Conservation (phyloP, 1,140 invertebrate species). For the Cotesia typhae region DNA sequence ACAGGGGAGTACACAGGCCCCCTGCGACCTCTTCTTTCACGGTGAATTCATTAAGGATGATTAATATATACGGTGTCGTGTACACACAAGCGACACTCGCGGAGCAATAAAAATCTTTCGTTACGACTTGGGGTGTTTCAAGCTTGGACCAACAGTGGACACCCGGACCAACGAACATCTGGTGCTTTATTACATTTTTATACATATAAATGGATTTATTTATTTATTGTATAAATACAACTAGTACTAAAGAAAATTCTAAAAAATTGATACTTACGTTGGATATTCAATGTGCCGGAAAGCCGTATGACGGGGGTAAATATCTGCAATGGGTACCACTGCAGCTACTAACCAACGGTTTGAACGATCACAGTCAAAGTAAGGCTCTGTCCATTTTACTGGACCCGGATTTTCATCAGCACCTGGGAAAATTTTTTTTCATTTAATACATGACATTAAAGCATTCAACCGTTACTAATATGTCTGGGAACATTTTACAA, state of each 20-base stretch:
- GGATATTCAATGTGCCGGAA: conserved; percentile 96
- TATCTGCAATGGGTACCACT: conserved; percentile 93
- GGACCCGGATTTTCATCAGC: conserved; percentile 89
- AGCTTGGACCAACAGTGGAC: not conserved
- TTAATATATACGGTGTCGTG: conserved; percentile 2
- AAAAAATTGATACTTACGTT: conserved; percentile 73
- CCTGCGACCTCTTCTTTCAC: conserved; percentile 25
- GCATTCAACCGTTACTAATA: too few species aligned
- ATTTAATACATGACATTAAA: conserved; percentile 30
- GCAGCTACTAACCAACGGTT: conserved; percentile 96
- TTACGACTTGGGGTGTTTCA: conserved; percentile 5
- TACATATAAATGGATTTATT: too few species aligned
- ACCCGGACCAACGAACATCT: conserved; percentile 29
- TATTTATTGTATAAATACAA: not conserved
- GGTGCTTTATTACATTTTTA: conserved; percentile 18
- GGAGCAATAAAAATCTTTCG: conserved; percentile 22
- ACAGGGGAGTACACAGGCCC: conserved; percentile 4
- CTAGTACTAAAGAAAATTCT: conserved; percentile 38
- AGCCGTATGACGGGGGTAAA: conserved; percentile 92
- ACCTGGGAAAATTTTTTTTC: conserved; percentile 58
- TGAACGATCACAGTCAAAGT: conserved; percentile 95
- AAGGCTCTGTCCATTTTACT: conserved; percentile 92
- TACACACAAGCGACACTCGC: conserved; percentile 16
- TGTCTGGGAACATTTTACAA: not conserved
- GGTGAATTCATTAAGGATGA: conserved; percentile 29